Percentiles rank a stretch among this genome's conserved stretches.
phyloP scores from a whole-genome alignment of 2,888 invertebrate species.

The Cremastinae sp. region DNA sequence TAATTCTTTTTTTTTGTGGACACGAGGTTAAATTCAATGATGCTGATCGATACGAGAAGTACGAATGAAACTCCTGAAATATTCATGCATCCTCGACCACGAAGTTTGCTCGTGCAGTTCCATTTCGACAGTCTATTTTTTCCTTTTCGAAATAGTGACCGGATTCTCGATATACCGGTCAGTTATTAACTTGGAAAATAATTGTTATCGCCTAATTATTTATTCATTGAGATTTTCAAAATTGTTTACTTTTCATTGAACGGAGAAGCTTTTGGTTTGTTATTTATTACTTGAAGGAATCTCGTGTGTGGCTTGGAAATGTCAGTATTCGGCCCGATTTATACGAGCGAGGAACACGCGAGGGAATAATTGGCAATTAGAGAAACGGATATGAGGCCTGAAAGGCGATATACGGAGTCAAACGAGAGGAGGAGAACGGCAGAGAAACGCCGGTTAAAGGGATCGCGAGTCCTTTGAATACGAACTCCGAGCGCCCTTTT shows the following conservation, averaged over 20 bases:
- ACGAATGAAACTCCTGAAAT: slow-evolving; percentile 8
- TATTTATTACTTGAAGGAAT: slow-evolving; percentile 12
- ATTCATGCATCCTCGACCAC: background rate
- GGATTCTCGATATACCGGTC: too few species aligned
- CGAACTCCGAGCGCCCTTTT: slow-evolving; percentile 23
- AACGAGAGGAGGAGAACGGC: slow-evolving; percentile 9
- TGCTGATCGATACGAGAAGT: slow-evolving; percentile 26
- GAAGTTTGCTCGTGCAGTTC: background rate
- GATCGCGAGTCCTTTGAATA: slow-evolving; percentile 53
- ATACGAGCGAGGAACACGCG: slow-evolving; percentile 28
- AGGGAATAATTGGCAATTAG: slow-evolving; percentile 61
- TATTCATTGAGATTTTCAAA: too few species aligned
- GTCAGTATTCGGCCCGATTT: slow-evolving; percentile 17
- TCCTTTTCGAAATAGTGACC: too few species aligned
- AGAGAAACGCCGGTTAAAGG: slow-evolving; percentile 53
- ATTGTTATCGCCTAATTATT: too few species aligned
- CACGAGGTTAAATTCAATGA: slow-evolving; percentile 6
- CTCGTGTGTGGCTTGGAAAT: slow-evolving; percentile 21
- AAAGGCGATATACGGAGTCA: slow-evolving; percentile 26
- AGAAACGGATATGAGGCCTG: slow-evolving; percentile 55
- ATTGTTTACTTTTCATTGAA: too few species aligned
- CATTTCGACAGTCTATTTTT: background rate
- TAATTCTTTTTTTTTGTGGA: too few species aligned
- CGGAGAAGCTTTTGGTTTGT: slow-evolving; percentile 31
- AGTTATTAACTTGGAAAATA: too few species aligned